Base-by-base conservation (phyloP, 23 tunicate species). In the Phallusia fumigata region DNA sequence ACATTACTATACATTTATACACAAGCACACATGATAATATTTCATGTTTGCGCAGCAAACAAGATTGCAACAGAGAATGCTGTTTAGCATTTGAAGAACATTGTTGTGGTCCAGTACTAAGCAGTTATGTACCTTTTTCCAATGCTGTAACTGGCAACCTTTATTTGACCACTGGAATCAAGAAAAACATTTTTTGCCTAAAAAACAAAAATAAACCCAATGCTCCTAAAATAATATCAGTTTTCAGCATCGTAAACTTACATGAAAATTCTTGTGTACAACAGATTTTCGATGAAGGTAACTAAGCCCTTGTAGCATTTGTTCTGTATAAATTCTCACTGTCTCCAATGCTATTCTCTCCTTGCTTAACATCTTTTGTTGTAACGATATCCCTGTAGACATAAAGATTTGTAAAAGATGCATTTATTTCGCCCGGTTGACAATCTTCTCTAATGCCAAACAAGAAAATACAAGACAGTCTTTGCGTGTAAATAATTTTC, bases 261-360 rank as follows among this genome's bases (percentile, higher is more conserved):
- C 98, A 80, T 93, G 85, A 33, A 94, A 74, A 73, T 86, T 91
- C 51, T 87, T 86, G 82, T 94, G 98, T 11, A 89, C 93, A 26
- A 86, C 91, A 15, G 88, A 82, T 73, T 94, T 86, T 30, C 52
- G 30, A 64, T 94, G 98, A 32, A 94, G 83, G 83, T 89, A 89
- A 82, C 86, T 84, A n/a, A 94, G 76, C 44, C 88, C 98, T 13
- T 28, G 65, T 49, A 89, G 73, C 86, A 94, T 76, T 80, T 94
- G 90, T 83, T 94, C 90, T 40, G 94, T 64, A 80, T 90, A 84
- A 65, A 11, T 65, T 30, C 94, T 65, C 21, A 89, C 30, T 0
- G 44, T 73, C 31, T 83, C 87, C 32, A 89, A 50, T 5, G 85
- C 36, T 5, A 86, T 82, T 5, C 58, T 30, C 18, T 89, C 94